phyloP scores from a whole-genome alignment of 2,888 invertebrate genomes.

The Drepana falcataria region DNA sequence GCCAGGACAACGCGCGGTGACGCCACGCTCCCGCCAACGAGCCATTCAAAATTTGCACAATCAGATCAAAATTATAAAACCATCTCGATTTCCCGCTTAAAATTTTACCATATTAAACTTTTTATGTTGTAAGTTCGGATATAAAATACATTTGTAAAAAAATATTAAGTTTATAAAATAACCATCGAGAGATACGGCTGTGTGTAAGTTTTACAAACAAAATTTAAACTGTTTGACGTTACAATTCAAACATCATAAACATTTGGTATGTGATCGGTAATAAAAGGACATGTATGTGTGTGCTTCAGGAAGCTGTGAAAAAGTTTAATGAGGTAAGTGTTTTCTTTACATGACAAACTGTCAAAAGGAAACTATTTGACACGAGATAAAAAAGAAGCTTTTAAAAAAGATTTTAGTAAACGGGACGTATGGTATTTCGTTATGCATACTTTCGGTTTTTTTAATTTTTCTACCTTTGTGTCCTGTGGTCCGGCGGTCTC shows the following conservation, averaged over 20 bases:
- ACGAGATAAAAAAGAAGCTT: too few species aligned
- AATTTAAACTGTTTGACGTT: slow-evolving; percentile 13
- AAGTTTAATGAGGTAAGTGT: slow-evolving; percentile 29
- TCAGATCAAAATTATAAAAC: slow-evolving; percentile 26
- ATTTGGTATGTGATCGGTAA: slow-evolving; percentile 2
- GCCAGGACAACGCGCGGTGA: slow-evolving; percentile 44
- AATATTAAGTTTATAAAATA: slow-evolving; percentile 2
- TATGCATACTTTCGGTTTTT: too few species aligned
- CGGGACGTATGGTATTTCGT: too few species aligned
- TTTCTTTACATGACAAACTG: too few species aligned
- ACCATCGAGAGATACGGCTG: slow-evolving; percentile 10
- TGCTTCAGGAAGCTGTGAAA: slow-evolving; percentile 17
- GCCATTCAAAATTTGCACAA: slow-evolving; percentile 52
- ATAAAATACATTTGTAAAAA: slow-evolving; percentile 8
- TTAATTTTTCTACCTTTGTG: too few species aligned
- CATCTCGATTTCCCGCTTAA: slow-evolving; percentile 8
- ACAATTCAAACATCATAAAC: slow-evolving; percentile 13
- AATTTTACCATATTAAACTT: slow-evolving; percentile 2
- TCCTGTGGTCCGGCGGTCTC: too few species aligned
- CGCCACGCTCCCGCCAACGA: slow-evolving; percentile 56
- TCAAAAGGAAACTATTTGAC: too few species aligned
- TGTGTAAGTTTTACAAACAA: slow-evolving; percentile 24
- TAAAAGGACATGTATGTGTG: slow-evolving; percentile 7
- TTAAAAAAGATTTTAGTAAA: too few species aligned
- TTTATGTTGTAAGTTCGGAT: slow-evolving; percentile 5